phyloP scores from a whole-genome alignment of 2,888 invertebrate species.

The Latheticus oryzae region DNA sequence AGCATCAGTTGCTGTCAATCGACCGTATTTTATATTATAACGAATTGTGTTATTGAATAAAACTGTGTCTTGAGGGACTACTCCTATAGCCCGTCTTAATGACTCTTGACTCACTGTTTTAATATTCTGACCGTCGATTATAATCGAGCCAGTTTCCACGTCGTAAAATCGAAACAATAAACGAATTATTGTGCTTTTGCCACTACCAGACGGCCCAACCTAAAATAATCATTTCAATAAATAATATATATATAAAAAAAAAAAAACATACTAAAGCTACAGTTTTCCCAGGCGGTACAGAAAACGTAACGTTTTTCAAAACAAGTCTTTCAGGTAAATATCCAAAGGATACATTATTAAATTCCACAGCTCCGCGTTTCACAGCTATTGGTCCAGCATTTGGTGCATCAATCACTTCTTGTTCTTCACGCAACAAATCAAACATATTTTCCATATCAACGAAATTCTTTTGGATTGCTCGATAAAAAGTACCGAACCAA shows the following conservation, averaged over 20 bases:
- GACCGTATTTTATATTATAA: conserved; percentile 95
- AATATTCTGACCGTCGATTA: conserved; percentile 91
- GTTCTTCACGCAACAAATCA: conserved; percentile 87
- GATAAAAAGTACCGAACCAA: conserved; percentile 98
- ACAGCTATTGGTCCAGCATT: conserved; percentile 80
- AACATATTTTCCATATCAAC: conserved; percentile 99
- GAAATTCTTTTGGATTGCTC: conserved; percentile 97
- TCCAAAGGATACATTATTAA: conserved; percentile 89
- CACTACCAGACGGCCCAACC: conserved; percentile 91
- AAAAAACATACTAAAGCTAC: conserved; percentile 75
- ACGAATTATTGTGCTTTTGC: conserved; percentile 96
- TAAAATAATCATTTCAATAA: conserved; percentile 61
- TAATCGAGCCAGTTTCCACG: conserved; percentile 85
- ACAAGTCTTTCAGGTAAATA: conserved; percentile 85
- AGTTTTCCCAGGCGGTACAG: conserved; percentile 85
- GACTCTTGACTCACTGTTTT: conserved; percentile 87
- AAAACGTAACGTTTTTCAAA: conserved; percentile 81
- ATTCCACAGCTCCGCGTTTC: conserved; percentile 83
- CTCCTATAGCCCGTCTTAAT: conserved; percentile 85
- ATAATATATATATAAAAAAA: conserved; percentile 13
- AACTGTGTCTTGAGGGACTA: conserved; percentile 98
- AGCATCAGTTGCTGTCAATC: conserved; percentile 78
- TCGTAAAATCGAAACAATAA: conserved; percentile 97
- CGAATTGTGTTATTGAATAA: conserved; percentile 93
- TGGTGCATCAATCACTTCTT: conserved; percentile 87